phyloP scores from a whole-genome alignment of 2,888 invertebrate genomes.

The Euclidia mi region DNA sequence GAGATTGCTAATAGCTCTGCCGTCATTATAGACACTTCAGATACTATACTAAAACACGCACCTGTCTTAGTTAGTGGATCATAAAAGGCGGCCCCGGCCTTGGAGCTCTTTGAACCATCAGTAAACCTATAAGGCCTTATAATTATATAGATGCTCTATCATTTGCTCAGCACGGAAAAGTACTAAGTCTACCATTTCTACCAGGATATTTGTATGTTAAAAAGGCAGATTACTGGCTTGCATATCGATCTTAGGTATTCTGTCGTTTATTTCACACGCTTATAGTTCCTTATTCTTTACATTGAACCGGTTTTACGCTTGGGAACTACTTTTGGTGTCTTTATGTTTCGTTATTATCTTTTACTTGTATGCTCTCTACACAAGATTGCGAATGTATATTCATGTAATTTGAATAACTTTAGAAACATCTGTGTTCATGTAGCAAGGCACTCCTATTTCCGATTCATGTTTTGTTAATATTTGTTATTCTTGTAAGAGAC shows the following conservation, averaged over 20 bases:
- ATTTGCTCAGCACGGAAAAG: slow-evolving; percentile 21
- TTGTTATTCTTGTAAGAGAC: too few relatives aligned
- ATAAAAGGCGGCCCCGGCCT: too few relatives aligned
- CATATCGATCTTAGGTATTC: slow-evolving; percentile 27
- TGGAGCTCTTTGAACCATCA: too few relatives aligned
- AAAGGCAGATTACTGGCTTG: slow-evolving; percentile 30
- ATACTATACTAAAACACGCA: too few relatives aligned
- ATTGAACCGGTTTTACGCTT: slow-evolving; percentile 19
- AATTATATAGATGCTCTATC: slow-evolving; percentile 13
- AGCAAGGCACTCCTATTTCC: too few relatives aligned
- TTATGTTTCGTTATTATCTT: slow-evolving; percentile 29
- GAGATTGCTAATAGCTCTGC: too few relatives aligned
- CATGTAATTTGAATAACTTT: background rate
- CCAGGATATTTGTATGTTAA: slow-evolving; percentile 31
- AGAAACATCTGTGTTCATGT: background rate
- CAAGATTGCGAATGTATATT: slow-evolving; percentile 8
- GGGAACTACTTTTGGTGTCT: slow-evolving; percentile 16
- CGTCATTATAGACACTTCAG: too few relatives aligned
- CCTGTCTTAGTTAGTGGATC: too few relatives aligned
- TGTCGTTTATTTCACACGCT: slow-evolving; percentile 10
- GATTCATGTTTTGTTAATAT: too few relatives aligned
- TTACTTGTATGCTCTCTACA: slow-evolving; percentile 18
- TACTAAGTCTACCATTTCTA: slow-evolving; percentile 17
- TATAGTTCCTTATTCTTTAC: slow-evolving; percentile 28
- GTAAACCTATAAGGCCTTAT: background rate